These are phyloP conservation scores for Dyspetes luteomarginatus DNA, from an alignment of 2,888 invertebrate genomes.

Conservation along the genomic window DNA sequence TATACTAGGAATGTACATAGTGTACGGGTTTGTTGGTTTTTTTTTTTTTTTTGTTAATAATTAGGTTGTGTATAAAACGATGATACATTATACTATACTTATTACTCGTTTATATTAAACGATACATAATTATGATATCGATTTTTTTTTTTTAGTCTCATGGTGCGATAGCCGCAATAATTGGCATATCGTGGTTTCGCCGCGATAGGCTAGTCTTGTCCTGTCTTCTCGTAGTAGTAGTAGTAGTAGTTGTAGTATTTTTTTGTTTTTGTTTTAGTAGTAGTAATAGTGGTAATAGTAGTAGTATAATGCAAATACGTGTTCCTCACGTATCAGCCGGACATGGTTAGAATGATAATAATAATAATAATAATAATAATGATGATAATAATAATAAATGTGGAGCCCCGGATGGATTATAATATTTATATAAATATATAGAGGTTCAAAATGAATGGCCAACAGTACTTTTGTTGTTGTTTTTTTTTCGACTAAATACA, in stretches of 20 bases:
- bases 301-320: constrained; percentile 74
- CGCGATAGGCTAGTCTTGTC: constrained; percentile 81
- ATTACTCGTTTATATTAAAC: constrained; percentile 82
- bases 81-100: constrained; percentile 81
- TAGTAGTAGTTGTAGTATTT: constrained; percentile 1
- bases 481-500: constrained; percentile 53
- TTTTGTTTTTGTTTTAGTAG: constrained; percentile 36
- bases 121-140: constrained; percentile 83
- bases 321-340: constrained; percentile 64
- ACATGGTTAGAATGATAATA: constrained; percentile 50
- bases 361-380: constrained; percentile 55
- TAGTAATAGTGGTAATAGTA: constrained; percentile 27
- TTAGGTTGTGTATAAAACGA: constrained; percentile 82
- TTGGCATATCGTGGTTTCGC: constrained; percentile 76
- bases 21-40: constrained; percentile 73
- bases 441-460: constrained; percentile 78
- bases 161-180: constrained; percentile 78
- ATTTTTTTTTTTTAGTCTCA: constrained; percentile 80
- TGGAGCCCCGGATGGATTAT: constrained; percentile 39
- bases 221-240: constrained; percentile 69
- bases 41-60: constrained; percentile 40
- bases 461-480: too few species aligned
- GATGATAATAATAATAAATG: constrained; percentile 52
- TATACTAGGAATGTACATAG: constrained; percentile 82
- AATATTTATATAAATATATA: constrained; percentile 73